These are phyloP conservation scores for Stigmatopora argus DNA, from an alignment of 2,113 vertebrate species.

Conservation along the genomic window DNA sequence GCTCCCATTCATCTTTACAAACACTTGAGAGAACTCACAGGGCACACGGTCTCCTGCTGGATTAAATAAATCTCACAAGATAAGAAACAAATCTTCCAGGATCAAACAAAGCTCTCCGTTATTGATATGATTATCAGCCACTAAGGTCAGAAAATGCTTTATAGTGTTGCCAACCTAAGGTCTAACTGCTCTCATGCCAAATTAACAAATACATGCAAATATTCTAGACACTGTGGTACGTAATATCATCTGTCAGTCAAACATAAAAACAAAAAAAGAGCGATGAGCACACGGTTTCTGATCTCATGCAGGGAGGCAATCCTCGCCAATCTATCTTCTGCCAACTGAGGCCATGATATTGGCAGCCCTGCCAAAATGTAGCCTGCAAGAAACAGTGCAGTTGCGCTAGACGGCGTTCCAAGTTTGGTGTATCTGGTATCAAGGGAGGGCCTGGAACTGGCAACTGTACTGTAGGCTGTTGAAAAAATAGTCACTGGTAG, in stretches of 20 bases:
- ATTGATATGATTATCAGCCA: conserved; percentile 34
- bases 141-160: conserved; percentile 28
- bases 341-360: conserved; percentile 36
- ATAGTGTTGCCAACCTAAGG: conserved; percentile 24
- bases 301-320: conserved; percentile 24
- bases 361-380: conserved; percentile 41
- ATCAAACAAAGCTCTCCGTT: conserved; percentile 29
- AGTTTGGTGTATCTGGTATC: conserved; percentile 35
- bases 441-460: conserved; percentile 32
- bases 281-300: conserved; percentile 48
- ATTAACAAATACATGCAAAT: conserved; percentile 15
- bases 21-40: conserved; percentile 11
- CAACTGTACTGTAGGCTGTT: conserved; percentile 41
- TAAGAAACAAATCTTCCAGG: conserved; percentile 24
- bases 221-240: conserved; percentile 37
- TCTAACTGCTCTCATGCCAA: conserved; percentile 39
- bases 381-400: conserved; percentile 16
- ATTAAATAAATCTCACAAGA: conserved; percentile 25
- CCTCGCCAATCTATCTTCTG: conserved; percentile 44
- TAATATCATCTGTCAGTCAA: conserved; percentile 50
- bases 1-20: conserved; percentile 24
- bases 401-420: conserved; percentile 29
- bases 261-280: conserved; percentile 39
- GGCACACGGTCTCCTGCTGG: conserved; percentile 12
- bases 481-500: conserved; percentile 21